These are phyloP conservation scores for Tuberolachnus salignus DNA, from an alignment of 2,888 invertebrate species.

Conservation along the genomic window DNA sequence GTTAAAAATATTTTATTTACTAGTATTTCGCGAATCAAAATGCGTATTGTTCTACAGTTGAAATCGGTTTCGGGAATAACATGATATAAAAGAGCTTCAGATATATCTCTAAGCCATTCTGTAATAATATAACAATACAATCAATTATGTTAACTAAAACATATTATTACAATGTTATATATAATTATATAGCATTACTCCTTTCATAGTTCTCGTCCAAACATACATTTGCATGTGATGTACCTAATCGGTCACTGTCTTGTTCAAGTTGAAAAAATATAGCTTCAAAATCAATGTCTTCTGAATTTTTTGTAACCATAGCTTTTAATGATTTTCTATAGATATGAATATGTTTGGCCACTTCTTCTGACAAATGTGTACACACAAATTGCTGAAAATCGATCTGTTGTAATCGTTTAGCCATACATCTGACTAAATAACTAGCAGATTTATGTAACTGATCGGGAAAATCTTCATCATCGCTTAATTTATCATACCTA, in stretches of 20 bases:
- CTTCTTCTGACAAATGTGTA: slow-evolving; percentile 85
- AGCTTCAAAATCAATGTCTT: slow-evolving; percentile 67
- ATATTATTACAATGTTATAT: neutral
- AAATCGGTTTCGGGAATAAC: slow-evolving; percentile 84
- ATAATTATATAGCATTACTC: slow-evolving; percentile 62
- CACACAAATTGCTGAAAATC: slow-evolving; percentile 91
- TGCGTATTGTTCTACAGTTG: slow-evolving; percentile 79
- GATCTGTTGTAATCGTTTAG: slow-evolving; percentile 82
- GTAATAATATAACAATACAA: slow-evolving; percentile 61
- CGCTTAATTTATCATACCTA: slow-evolving; percentile 66
- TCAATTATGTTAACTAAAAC: neutral
- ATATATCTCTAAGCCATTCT: slow-evolving; percentile 82
- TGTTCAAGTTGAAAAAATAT: slow-evolving; percentile 89
- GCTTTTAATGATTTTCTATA: slow-evolving; percentile 77
- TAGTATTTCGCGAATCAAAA: slow-evolving; percentile 77
- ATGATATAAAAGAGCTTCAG: slow-evolving; percentile 81
- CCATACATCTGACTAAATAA: slow-evolving; percentile 73
- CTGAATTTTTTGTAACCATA: slow-evolving; percentile 60
- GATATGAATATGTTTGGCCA: slow-evolving; percentile 84
- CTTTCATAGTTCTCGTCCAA: slow-evolving; percentile 72
- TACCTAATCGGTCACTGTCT: slow-evolving; percentile 79
- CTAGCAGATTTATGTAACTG: slow-evolving; percentile 74
- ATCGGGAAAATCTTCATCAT: slow-evolving; percentile 77
- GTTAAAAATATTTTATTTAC: slow-evolving; percentile 76
- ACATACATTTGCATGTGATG: slow-evolving; percentile 82